Conservation (phyloP, 2,113 vertebrate genomes). For the Spizaetus ornatus region DNA sequence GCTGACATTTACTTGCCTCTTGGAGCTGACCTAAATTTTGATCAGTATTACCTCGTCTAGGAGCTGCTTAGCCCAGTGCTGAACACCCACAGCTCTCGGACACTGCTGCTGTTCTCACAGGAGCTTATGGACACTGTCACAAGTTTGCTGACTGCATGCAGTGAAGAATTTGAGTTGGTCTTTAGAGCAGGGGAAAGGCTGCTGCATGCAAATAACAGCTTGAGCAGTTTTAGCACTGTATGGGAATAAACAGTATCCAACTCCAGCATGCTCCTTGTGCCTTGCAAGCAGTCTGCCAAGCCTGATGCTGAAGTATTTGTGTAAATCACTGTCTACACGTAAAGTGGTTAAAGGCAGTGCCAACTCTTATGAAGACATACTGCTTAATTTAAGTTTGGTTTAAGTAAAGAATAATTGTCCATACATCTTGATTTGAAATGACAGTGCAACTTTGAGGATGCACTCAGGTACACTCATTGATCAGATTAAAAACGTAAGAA, state of each 20-base stretch:
- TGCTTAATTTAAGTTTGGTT: not conserved
- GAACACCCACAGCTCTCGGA: not conserved
- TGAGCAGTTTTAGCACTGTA: fast-evolving
- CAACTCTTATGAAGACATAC: not conserved
- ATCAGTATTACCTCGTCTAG: not conserved
- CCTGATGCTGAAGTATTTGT: not conserved
- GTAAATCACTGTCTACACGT: not conserved
- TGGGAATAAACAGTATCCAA: not conserved
- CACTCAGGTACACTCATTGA: not conserved
- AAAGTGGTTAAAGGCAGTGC: not conserved
- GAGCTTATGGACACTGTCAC: not conserved
- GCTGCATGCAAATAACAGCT: not conserved
- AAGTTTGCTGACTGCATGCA: not conserved
- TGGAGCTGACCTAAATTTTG: conserved; percentile 34
- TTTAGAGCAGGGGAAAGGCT: not conserved
- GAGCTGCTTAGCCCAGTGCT: not conserved
- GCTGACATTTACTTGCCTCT: conserved; percentile 61
- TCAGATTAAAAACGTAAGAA: no score
- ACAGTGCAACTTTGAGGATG: not conserved
- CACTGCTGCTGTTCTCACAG: not conserved
- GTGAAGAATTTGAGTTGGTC: not conserved
- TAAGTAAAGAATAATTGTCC: not conserved
- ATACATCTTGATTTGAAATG: not conserved
- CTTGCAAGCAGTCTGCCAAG: not conserved
- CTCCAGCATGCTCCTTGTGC: not conserved